Evolutionary conservation across 2,888 invertebrate genomes (phyloP).

Genomic region (Erpobdella octoculata): DNA sequence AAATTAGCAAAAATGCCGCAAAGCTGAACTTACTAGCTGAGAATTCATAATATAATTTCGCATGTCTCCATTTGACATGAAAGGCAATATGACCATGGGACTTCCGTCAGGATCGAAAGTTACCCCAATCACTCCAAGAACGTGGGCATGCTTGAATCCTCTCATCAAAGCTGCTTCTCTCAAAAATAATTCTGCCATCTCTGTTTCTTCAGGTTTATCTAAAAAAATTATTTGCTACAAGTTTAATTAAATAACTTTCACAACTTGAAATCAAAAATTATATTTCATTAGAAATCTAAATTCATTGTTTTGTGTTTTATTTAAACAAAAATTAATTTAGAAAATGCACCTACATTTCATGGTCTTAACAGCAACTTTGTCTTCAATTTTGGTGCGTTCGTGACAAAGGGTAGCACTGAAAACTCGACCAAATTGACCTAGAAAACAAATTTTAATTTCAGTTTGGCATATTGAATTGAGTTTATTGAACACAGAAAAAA

Average conservation of each 20-base stretch:
- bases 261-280: not conserved
- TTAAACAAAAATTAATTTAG: not conserved
- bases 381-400: constrained; percentile 29
- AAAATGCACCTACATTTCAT: constrained; percentile 42
- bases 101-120: constrained; percentile 48
- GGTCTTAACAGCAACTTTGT: constrained; percentile 45
- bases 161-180: constrained; percentile 54
- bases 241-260: not conserved
- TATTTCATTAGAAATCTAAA: not conserved
- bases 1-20: not conserved
- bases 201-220: constrained; percentile 40
- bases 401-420: constrained; percentile 28
- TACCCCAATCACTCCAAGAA: constrained; percentile 53
- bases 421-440: constrained; percentile 38
- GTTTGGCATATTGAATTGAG: too few relatives aligned
- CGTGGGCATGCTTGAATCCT: constrained; percentile 54
- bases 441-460: too few relatives aligned
- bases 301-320: not conserved
- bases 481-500: too few relatives aligned
- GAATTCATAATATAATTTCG: constrained; percentile 50
- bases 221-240: not conserved
- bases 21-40: constrained; percentile 20
- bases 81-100: constrained; percentile 55
- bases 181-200: constrained; percentile 50
- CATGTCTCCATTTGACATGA: constrained; percentile 54